Base-by-base conservation (phyloP, 1,140 invertebrate genomes). In the Aricia agestis region DNA sequence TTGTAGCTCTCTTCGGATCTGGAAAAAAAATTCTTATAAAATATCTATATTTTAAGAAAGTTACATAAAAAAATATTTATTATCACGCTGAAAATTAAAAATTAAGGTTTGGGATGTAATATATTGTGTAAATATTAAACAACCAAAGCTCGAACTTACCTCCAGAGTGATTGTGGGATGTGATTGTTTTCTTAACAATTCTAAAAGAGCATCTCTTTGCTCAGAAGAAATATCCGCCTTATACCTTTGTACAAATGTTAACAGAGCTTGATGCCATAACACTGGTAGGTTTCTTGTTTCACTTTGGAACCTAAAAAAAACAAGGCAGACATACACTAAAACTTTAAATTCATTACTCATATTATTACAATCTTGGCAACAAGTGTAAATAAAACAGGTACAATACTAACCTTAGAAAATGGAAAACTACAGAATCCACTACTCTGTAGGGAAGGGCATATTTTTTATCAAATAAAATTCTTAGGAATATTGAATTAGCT, bases 391-490 rank as follows among this genome's bases (percentile, higher is more conserved):
- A 25, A 25, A 25, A 25, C 3, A 25, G 25, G 25, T 25, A 15
- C 13, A 52, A 52, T 76, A 97, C 59, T 5, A 9, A 63, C 96
- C 94, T 95, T 6, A 99, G 82, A 89, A 99, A 99, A 91, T 99
- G 98, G 86, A 97, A 97, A 3, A 99, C 98, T n/a, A 98, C 93
- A 11, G 97, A 97, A 93, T 99, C 98, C 15, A 99, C 94, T 3
- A 99, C 98, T 80, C 97, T 93, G 89, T 98, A 99, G 1, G 98
- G 98, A 58, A 99, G 91, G 1, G 98, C 98, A 93, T 99, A 99
- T 88, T 99, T 99, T 90, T 99, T 99, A 83, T 99, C 98, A 70
- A 99, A 95, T 68, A 99, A 95, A 82, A 98, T 96, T 65, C 98
- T 93, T 32, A 99, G 92, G 82, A 99, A 98, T 78, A 99, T 98